Percentiles rank a stretch among this genome's conserved stretches.
phyloP scores from a whole-genome alignment of 2,797 vertebrate species.

The Siniperca undulata region DNA sequence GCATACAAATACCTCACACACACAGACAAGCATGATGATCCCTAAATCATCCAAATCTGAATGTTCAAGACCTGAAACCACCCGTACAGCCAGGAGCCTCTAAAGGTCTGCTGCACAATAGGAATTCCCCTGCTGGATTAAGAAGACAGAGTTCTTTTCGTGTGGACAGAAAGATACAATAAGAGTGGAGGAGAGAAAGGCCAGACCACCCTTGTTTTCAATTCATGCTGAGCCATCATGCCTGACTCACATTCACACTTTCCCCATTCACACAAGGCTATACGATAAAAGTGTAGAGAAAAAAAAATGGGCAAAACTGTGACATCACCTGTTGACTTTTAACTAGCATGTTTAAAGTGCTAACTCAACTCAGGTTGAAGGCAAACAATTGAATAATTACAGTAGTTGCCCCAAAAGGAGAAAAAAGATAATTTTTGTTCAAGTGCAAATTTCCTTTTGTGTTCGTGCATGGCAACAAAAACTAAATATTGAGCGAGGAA shows the following conservation, averaged over 20 bases:
- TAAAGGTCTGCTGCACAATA: slow-evolving; percentile 71
- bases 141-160: slow-evolving; percentile 53
- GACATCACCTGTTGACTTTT: slow-evolving; percentile 43
- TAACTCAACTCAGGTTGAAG: neutral
- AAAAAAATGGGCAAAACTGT: slow-evolving; percentile 14
- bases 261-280: slow-evolving; percentile 17
- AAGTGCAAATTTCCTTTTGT: neutral
- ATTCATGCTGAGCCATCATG: slow-evolving; percentile 65
- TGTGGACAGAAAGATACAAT: slow-evolving; percentile 40
- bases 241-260: slow-evolving; percentile 67
- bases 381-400: neutral
- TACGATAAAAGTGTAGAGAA: neutral
- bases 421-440: neutral
- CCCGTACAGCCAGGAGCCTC: slow-evolving; percentile 33
- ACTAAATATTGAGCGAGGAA: neutral
- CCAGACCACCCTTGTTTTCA: slow-evolving; percentile 73
- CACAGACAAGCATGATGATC: neutral
- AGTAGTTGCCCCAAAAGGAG: neutral
- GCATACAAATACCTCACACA: slow-evolving; percentile 21
- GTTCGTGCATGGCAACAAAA: slow-evolving; percentile 1
- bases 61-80: slow-evolving; percentile 40
- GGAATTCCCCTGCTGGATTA: slow-evolving; percentile 75
- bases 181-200: slow-evolving; percentile 33
- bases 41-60: slow-evolving; percentile 36
- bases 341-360: neutral